Base-by-base conservation (phyloP, 2,888 invertebrate species). In the Stratiomys singularior region DNA sequence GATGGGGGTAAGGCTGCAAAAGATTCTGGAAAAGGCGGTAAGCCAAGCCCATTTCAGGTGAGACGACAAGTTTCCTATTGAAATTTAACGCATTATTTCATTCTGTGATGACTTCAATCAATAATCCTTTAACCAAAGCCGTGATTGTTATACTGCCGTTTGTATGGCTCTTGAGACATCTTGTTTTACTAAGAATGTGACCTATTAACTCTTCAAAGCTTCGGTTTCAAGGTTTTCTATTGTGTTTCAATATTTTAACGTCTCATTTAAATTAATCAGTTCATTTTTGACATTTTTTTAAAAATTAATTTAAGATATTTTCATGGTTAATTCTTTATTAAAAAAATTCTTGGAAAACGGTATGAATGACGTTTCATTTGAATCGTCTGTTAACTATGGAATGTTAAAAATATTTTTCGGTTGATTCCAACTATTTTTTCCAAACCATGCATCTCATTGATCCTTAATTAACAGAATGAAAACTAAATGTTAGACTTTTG, bases 41-140 rank as follows among this genome's bases (percentile, higher is more conserved):
- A 92, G 85, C 91, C 90, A 84, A 91, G 90, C 82, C 90, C 91
- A 84, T 92, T 91, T 83, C 92, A 92, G 91, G 92, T 92, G 82
- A 86, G 88, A 4, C 56, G 5, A 56, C 21, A 18, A 60, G 23
- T 60, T 25, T 7, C 18, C 27, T n/a, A 44, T 44, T 44, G 9
- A 44, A 44, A 44, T 3, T 64, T 64, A 64, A 28, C 52, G 28
- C 28, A 28, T 64, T 18, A 18, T 21, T 44, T 67, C 23, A 18
- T 13, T 5, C 37, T 23, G 27, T 0, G 5, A 28, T 28, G 21
- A 67, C 13, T 67, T 11, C 15, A 7, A 13, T 67, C 9, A 44
- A 67, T 23, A 64, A 28, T 60, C 13, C n/a, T 4, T 52, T 52
- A 37, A 37, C 37, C 37, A 3, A 5, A 37, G 37, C 37, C 37